These are phyloP conservation scores for Balaeniceps rex DNA, from an alignment of 2,113 vertebrate genomes.

Conservation along the genomic window DNA sequence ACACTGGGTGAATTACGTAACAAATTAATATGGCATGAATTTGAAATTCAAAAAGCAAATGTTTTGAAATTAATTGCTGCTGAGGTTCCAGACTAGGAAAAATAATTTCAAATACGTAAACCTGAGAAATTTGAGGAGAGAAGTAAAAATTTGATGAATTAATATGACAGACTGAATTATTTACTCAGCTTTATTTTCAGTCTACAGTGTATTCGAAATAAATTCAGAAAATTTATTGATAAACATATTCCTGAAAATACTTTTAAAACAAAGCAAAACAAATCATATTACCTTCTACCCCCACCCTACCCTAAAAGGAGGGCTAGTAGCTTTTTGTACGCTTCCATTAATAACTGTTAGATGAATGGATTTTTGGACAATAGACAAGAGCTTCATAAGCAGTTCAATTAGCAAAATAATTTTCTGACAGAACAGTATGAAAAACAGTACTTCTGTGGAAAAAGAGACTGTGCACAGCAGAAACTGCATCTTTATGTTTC, in stretches of 20 bases:
- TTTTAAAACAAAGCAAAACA: neutral
- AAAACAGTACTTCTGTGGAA: neutral
- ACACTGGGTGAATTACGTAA: neutral
- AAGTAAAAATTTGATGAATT: neutral
- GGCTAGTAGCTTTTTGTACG: rapidly evolving
- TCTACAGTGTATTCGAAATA: neutral
- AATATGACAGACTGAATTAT: neutral
- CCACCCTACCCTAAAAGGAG: neutral
- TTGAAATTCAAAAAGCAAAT: neutral
- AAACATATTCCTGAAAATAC: neutral
- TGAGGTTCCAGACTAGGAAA: neutral
- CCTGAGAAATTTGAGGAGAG: neutral
- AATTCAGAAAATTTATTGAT: neutral
- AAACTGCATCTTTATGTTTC: neutral
- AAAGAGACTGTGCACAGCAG: neutral
- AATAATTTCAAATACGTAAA: neutral
- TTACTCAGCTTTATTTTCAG: neutral
- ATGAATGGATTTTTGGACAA: neutral
- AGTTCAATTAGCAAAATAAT: neutral
- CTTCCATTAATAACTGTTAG: neutral
- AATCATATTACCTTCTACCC: neutral
- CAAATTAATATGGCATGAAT: neutral
- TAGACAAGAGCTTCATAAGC: neutral
- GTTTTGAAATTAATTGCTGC: neutral
- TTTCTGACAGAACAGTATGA: neutral